These are phyloP conservation scores for Leucophenga montana DNA, from an alignment of 2,888 invertebrate species.

Conservation along the genomic window DNA sequence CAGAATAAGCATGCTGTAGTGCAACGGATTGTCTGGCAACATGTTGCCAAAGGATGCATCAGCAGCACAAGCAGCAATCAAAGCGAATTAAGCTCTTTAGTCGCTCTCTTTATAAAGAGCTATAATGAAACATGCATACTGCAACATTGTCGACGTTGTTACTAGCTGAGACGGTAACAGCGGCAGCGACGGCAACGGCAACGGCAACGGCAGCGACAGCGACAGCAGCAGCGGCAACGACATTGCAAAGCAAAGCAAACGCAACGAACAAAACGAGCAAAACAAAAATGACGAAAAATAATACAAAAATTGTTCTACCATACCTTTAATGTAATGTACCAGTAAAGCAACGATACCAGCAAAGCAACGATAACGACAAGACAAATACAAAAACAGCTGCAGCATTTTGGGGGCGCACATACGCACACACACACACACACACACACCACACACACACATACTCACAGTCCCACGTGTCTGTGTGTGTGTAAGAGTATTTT, in stretches of 20 bases:
- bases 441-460: too few relatives aligned
- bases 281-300: constrained; percentile 58
- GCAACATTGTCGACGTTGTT: not conserved
- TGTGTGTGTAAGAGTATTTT: constrained; percentile 39
- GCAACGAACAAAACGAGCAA: constrained; percentile 67
- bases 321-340: too few relatives aligned
- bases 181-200: not conserved
- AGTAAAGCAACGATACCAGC: constrained; percentile 13
- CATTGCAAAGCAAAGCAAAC: constrained; percentile 43
- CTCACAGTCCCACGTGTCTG: too few relatives aligned
- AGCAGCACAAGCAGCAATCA: not conserved
- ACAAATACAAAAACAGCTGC: constrained; percentile 9
- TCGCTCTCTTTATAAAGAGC: constrained; percentile 9
- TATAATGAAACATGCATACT: not conserved
- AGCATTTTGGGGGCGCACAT: too few relatives aligned
- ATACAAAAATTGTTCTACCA: constrained; percentile 34
- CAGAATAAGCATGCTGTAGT: too few relatives aligned
- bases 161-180: not conserved
- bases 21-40: constrained; percentile 38
- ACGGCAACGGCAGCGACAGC: constrained; percentile 20
- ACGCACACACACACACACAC: too few relatives aligned
- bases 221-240: not conserved
- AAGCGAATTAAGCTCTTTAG: not conserved
- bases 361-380: constrained; percentile 30
- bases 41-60: constrained; percentile 64